Conservation (phyloP, 2,113 vertebrate genomes). For the Myotis brandtii region DNA sequence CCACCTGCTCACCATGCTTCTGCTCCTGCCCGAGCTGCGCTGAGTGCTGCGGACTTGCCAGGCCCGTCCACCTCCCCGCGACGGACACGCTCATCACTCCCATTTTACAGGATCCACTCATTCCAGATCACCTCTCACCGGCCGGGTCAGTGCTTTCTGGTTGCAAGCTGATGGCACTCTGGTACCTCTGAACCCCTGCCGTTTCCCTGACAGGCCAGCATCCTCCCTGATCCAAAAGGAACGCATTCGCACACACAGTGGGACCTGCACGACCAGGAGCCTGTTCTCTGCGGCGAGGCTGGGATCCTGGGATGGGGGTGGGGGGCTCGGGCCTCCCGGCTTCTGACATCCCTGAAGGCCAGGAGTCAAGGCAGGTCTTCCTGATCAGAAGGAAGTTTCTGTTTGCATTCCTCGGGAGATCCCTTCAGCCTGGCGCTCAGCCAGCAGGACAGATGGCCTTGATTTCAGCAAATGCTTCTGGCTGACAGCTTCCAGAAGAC, state of each 20-base stretch:
- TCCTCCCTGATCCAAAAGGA: not conserved
- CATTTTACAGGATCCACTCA: not conserved
- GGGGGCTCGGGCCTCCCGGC: not conserved
- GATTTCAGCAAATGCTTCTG: conserved; percentile 9
- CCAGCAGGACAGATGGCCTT: not conserved
- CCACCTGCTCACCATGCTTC: not conserved
- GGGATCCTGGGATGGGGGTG: not conserved
- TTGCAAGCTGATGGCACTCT: not conserved
- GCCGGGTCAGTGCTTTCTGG: not conserved
- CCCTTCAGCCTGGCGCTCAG: not conserved
- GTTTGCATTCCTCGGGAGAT: not conserved
- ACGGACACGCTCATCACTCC: rapidly evolving
- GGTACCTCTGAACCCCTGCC: not conserved
- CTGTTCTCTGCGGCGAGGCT: too few relatives aligned
- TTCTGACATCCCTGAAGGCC: not conserved
- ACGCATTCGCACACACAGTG: rapidly evolving
- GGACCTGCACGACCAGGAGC: not conserved
- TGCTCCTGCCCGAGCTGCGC: not conserved
- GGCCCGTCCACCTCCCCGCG: not conserved
- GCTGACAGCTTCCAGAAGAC: not conserved
- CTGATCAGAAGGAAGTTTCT: not conserved
- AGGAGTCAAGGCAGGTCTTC: not conserved
- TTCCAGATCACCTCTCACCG: not conserved
- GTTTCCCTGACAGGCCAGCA: not conserved
- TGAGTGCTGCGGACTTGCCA: not conserved